Evolutionary conservation across 2,888 invertebrate genomes (phyloP), one percentile per base, ranked within the genome.

Genomic region (Gisinianus flammeolus): DNA sequence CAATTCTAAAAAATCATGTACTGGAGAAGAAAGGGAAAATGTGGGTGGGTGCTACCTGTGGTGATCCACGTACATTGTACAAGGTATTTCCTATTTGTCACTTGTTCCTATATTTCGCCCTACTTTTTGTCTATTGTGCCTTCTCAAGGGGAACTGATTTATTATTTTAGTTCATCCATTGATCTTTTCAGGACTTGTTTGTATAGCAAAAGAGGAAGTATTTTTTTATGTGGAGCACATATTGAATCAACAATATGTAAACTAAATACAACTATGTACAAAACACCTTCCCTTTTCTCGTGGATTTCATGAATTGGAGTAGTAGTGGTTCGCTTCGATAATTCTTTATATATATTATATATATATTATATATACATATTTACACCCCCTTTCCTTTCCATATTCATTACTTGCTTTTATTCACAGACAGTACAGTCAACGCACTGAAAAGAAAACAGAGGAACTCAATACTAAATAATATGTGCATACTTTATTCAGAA

Each of bases 61-160:
- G 12, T 12, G 12, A 44, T 19, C 2, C 44, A 44, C 19, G 8
- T 6, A 44, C 44, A 44, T 16, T 44, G 8, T 6, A 44, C 44
- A 44, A 35, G 5, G 35, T 62, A 12, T 26, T 24, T 68, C 44
- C 44, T 2, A 6, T 68, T 26, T 62, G 22, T 58, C 58, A 24
- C 58, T 58, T 58, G n/a, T 24, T 58, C 8, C 58, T 24, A 19
- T 19, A 2, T 67, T 22, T 67, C 24, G 68, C 8, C 35, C 68
- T 68, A 68, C 68, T 68, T 56, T 54, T 66, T 66, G 44, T 54
- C 52, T 52, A 52, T 74, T 74, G 74, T 74, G 8, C 22, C 22
- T 12, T 33, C 73, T 0, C 31, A 62, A 62, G n/a, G 62, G 67
- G 74, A 74, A 35, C 74, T 66, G 74, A 74, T 74, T 74, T 74